These are phyloP conservation scores for Lanistes nyassanus DNA, from an alignment of 1,140 invertebrate genomes.

Conservation along the genomic window DNA sequence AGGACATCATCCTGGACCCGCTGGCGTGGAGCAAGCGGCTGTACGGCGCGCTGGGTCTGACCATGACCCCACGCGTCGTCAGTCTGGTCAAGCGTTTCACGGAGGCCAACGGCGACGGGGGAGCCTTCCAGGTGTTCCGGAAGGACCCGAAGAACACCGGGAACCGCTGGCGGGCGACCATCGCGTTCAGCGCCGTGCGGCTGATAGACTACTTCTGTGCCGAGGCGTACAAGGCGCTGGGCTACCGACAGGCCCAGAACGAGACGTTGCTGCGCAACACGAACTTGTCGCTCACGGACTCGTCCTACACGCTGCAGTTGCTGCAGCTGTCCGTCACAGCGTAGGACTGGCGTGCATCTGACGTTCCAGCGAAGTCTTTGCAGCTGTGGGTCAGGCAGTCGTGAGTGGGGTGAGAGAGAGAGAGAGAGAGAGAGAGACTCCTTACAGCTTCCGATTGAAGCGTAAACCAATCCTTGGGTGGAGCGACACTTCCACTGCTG, in stretches of 20 bases:
- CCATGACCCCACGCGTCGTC: neutral
- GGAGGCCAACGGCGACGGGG: neutral
- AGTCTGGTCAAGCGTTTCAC: neutral
- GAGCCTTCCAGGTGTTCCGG: neutral
- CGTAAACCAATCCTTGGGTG: too few species aligned
- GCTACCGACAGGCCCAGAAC: neutral
- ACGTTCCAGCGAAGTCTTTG: neutral
- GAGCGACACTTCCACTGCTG: neutral
- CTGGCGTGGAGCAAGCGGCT: neutral
- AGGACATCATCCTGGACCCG: conserved; percentile 16
- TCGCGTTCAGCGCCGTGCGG: neutral
- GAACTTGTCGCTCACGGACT: neutral
- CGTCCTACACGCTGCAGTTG: neutral
- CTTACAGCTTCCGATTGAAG: too few species aligned
- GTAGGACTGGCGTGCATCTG: neutral
- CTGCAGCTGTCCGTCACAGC: neutral
- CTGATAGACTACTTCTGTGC: conserved; percentile 1
- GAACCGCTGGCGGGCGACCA: conserved; percentile 8
- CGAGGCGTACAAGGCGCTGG: conserved; percentile 9
- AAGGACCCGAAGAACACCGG: conserved; percentile 10
- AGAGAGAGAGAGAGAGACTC: too few species aligned
- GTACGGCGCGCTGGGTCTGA: conserved; percentile 9
- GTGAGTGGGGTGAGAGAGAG: too few species aligned
- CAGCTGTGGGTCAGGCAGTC: neutral
- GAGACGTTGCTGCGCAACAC: conserved; percentile 9